Evolutionary conservation across 1,140 invertebrate species (phyloP).

Genomic region (Portunus trituberculatus): DNA sequence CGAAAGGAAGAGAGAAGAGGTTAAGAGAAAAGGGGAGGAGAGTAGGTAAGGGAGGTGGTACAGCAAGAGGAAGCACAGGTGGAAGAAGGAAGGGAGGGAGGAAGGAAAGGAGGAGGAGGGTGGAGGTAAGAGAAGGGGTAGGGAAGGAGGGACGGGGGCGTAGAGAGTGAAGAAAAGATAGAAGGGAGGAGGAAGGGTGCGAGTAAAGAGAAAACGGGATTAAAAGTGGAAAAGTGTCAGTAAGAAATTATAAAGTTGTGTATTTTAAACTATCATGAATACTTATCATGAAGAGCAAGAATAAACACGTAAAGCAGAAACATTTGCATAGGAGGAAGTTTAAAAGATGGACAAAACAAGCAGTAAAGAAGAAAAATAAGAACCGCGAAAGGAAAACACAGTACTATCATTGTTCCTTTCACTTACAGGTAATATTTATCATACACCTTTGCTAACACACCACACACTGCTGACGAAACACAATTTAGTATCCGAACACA

Average conservation of each 20-base stretch:
- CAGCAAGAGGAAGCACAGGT: background rate
- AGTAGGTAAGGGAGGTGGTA: background rate
- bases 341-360: background rate
- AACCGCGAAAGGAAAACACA: background rate
- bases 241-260: too few relatives aligned
- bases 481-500: too few relatives aligned
- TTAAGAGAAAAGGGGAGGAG: background rate
- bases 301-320: background rate
- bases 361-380: background rate
- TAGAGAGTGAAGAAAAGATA: background rate
- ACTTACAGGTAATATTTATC: too few relatives aligned
- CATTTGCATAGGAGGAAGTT: background rate
- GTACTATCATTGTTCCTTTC: too few relatives aligned
- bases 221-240: background rate
- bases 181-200: background rate
- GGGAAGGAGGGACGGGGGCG: background rate
- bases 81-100: background rate
- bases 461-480: too few relatives aligned
- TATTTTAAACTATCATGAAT: too few relatives aligned
- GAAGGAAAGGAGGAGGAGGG: background rate
- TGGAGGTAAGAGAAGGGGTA: background rate
- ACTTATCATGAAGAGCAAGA: background rate
- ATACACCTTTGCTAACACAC: too few relatives aligned
- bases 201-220: background rate
- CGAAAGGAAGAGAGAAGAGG: background rate